These are phyloP conservation scores for Bombus sibiricus DNA, from an alignment of 1,140 invertebrate genomes.

Conservation along the genomic window DNA sequence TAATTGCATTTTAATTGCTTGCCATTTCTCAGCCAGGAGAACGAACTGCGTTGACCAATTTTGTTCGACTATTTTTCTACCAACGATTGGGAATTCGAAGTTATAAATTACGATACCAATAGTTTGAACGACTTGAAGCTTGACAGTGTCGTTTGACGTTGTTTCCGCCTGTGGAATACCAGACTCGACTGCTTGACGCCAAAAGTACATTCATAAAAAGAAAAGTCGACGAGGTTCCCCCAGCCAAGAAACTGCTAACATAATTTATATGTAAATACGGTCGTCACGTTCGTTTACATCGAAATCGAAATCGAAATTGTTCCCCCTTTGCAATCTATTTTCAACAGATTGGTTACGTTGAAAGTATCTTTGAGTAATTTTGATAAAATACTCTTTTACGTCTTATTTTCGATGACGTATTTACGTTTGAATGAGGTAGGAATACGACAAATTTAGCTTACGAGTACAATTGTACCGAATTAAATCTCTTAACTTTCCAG, in stretches of 20 bases:
- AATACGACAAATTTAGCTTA: not conserved
- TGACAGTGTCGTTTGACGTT: not conserved
- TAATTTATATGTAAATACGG: slow-evolving; percentile 48
- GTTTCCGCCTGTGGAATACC: slow-evolving; percentile 1
- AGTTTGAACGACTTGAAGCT: not conserved
- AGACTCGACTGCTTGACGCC: not conserved
- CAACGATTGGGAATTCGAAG: not conserved
- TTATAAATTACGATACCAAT: not conserved
- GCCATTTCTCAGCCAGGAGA: not conserved
- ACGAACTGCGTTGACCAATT: not conserved
- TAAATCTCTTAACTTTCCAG: not conserved
- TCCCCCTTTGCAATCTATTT: not conserved
- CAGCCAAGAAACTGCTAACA: not conserved
- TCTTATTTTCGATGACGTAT: not conserved
- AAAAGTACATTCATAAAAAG: slow-evolving; percentile 7
- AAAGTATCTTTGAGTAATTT: not conserved
- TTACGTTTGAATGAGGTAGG: not conserved
- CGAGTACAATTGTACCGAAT: not conserved
- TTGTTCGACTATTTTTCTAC: not conserved
- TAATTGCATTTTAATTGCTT: slow-evolving; percentile 9
- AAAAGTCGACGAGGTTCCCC: not conserved
- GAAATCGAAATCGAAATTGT: slow-evolving; percentile 44
- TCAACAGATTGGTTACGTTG: not conserved
- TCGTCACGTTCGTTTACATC: slow-evolving; percentile 39
- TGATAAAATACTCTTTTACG: not conserved